Base-by-base conservation (phyloP, 64 coral and sea anemone genomes). In the Actinia tenebrosa region DNA sequence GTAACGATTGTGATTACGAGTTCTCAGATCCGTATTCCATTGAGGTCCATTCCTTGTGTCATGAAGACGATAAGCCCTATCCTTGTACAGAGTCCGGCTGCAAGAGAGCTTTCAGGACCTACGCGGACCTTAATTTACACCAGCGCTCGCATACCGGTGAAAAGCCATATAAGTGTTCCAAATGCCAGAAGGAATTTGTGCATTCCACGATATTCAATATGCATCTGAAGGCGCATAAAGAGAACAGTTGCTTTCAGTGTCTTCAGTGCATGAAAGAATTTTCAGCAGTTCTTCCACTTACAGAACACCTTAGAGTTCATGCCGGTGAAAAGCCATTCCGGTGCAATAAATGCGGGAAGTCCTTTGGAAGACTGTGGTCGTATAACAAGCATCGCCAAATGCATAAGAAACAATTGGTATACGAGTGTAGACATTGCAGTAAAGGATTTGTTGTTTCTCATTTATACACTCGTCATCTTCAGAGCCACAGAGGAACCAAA, bases 241-340 rank as follows among this genome's bases (percentile, higher is more conserved):
- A 63, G 7, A 19, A 4, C 20, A 13, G 15, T 22, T 3, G 46
- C 46, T 61, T 59, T 9, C 42, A 64, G 10, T 85, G 83, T 63
- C 20, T 44, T 25, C 20, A 61, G 30, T 85, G 83, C 55, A 22
- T 25, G 5, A 54, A 59, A 19, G 25, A 45, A 1, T 85, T 85
- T 54, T 16, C 55, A 17, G 53, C 16, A 18, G 20, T 54, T n/a
- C 56, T 61, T 3, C 30, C 53, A 13, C 14, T 64, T 23, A 64
- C 60, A 19, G 78, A 62, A 56, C 88, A 89, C 37, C 17, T 55
- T 15, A 17, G 88, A 60, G 80, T 71, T 20, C 88, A 89, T 44
- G 78, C 79, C 2, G 88, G 88, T 9, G 87, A 89, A 54, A 89
- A 89, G 56, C 87, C 87, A 68, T 89, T 47, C 27, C 5, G 53